These are phyloP conservation scores for Tholera decimalis DNA, from an alignment of 2,888 invertebrate genomes.

Conservation along the genomic window DNA sequence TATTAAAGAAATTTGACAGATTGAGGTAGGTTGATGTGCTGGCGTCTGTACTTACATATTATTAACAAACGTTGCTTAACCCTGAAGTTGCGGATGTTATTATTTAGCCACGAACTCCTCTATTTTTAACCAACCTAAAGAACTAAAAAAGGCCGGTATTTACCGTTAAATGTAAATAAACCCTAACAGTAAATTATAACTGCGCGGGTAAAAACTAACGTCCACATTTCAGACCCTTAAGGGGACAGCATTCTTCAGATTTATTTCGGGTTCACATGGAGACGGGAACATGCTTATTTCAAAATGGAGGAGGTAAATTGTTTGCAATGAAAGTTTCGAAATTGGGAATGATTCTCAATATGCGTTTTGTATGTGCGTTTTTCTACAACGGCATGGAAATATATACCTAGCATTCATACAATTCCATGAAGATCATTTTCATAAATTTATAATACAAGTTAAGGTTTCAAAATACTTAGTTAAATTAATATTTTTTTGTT, in stretches of 20 bases:
- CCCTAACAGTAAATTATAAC: slow-evolving; percentile 46
- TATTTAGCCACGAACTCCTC: too few species aligned
- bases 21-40: too few species aligned
- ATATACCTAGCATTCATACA: too few species aligned
- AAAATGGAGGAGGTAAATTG: neutral
- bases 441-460: too few species aligned
- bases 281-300: slow-evolving; percentile 3
- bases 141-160: slow-evolving; percentile 19
- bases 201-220: slow-evolving; percentile 40
- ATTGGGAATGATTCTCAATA: neutral
- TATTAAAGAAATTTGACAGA: too few species aligned
- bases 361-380: neutral
- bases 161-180: slow-evolving; percentile 15
- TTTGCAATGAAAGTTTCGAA: neutral
- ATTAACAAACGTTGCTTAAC: too few species aligned
- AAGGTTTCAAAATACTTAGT: too few species aligned
- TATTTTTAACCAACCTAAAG: slow-evolving; percentile 8
- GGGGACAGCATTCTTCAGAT: slow-evolving; percentile 52
- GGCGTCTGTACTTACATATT: too few species aligned
- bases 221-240: slow-evolving; percentile 34
- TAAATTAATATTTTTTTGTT: too few species aligned
- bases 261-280: slow-evolving; percentile 41
- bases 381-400: neutral
- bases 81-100: too few species aligned
- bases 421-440: too few species aligned